phyloP scores from a whole-genome alignment of 2,113 vertebrate species.

The Strigops habroptila region DNA sequence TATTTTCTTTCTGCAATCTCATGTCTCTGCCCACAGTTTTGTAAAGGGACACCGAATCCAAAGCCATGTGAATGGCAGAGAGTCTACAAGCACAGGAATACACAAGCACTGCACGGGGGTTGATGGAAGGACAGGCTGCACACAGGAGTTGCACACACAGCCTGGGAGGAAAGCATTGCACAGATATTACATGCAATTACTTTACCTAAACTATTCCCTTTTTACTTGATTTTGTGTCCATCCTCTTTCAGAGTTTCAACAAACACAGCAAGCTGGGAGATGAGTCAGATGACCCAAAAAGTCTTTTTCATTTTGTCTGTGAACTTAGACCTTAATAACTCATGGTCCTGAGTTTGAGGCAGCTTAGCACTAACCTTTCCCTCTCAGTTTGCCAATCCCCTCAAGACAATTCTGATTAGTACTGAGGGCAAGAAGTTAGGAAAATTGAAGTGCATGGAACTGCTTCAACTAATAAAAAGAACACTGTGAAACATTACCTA shows the following conservation, averaged over 20 bases:
- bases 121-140: neutral
- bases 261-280: neutral
- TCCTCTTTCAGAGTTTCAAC: neutral
- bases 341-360: neutral
- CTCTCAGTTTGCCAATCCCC: slow-evolving; percentile 1
- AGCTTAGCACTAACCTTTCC: slow-evolving; percentile 17
- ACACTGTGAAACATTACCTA: slow-evolving; percentile 76
- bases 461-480: slow-evolving; percentile 65
- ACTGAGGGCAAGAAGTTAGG: slow-evolving; percentile 51
- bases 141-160: neutral
- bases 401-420: slow-evolving; percentile 32
- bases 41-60: neutral
- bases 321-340: neutral
- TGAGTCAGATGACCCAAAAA: neutral
- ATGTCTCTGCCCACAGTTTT: neutral
- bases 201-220: neutral
- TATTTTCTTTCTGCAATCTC: neutral
- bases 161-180: neutral
- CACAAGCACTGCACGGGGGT: neutral
- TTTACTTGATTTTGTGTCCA: neutral
- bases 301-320: neutral
- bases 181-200: fast-evolving
- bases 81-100: neutral
- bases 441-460: slow-evolving; percentile 64
- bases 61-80: fast-evolving